Conservation (phyloP, 2,888 invertebrate species). For the Acleris emargana region DNA sequence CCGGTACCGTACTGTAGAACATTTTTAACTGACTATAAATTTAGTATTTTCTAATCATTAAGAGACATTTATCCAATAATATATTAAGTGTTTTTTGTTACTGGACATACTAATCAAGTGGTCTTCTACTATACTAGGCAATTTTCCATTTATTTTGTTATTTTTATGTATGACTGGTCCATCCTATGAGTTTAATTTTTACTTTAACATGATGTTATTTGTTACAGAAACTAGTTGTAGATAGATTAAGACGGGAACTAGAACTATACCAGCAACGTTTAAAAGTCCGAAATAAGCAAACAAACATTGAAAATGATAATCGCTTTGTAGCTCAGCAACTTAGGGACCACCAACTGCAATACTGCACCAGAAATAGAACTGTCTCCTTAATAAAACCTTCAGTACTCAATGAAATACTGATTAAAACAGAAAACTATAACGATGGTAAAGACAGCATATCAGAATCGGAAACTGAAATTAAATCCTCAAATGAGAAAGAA, state of each 20-base stretch:
- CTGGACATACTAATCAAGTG: no score
- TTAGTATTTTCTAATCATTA: no score
- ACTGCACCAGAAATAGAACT: conserved; percentile 62
- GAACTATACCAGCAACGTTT: conserved; percentile 80
- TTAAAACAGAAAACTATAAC: conserved; percentile 68
- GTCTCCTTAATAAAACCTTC: conserved; percentile 75
- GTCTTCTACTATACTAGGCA: no score
- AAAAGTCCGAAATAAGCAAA: conserved; percentile 71
- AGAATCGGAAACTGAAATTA: conserved; percentile 69
- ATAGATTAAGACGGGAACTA: conserved; percentile 81
- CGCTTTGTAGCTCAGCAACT: conserved; percentile 75
- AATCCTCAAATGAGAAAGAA: conserved; percentile 66
- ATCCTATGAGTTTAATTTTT: conserved; percentile 2
- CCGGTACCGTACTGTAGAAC: no score
- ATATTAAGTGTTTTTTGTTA: no score
- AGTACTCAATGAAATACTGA: conserved; percentile 75
- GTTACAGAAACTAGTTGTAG: conserved; percentile 82
- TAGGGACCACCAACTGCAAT: conserved; percentile 71
- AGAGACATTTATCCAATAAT: no score
- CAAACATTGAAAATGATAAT: conserved; percentile 74
- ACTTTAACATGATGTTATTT: conserved; percentile 22
- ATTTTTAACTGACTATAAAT: no score
- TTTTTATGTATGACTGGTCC: no score
- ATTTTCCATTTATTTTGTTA: no score
- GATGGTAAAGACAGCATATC: conserved; percentile 62